Evolutionary conservation across 2,888 invertebrate genomes (phyloP).

Genomic region (Megalurothrips usitatus): DNA sequence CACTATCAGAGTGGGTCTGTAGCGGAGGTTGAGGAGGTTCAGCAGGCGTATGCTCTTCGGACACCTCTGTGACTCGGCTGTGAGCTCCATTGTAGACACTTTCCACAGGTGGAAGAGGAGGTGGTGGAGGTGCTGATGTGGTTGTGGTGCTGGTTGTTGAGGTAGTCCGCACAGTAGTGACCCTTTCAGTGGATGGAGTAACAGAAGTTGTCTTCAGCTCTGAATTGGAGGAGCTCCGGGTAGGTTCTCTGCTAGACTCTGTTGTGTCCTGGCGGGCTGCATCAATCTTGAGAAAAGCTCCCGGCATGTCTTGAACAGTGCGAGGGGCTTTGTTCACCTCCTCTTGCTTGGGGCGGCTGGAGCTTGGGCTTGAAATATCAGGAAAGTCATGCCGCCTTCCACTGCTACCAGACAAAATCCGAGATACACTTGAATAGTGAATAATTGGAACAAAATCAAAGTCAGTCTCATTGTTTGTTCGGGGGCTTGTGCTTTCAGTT

Average conservation of each 20-base stretch:
- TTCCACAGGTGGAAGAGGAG: not conserved
- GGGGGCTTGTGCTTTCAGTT: slow-evolving; percentile 38
- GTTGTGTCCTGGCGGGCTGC: not conserved
- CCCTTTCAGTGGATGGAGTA: not conserved
- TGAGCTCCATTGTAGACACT: not conserved
- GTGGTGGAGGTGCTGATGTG: not conserved
- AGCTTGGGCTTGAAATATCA: slow-evolving; percentile 54
- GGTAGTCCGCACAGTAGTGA: not conserved
- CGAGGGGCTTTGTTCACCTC: slow-evolving; percentile 2
- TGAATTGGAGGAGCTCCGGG: not conserved
- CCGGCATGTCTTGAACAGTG: not conserved
- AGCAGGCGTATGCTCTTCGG: not conserved
- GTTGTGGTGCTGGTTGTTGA: slow-evolving; percentile 3
- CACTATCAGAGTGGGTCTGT: not conserved
- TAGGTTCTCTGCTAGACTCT: not conserved
- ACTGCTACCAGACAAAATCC: slow-evolving; percentile 80
- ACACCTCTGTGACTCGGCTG: not conserved
- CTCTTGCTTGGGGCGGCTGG: not conserved
- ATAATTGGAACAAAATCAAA: slow-evolving; percentile 64
- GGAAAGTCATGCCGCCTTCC: slow-evolving; percentile 78
- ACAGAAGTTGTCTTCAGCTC: not conserved
- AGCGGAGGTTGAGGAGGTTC: not conserved
- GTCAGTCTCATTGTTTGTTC: slow-evolving; percentile 42
- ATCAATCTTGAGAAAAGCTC: not conserved
- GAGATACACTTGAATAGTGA: slow-evolving; percentile 75